A percentile compares a stretch with the other conserved stretches of the same genome.
Conservation (phyloP, 1,140 invertebrate genomes). For the Samia ricini region DNA sequence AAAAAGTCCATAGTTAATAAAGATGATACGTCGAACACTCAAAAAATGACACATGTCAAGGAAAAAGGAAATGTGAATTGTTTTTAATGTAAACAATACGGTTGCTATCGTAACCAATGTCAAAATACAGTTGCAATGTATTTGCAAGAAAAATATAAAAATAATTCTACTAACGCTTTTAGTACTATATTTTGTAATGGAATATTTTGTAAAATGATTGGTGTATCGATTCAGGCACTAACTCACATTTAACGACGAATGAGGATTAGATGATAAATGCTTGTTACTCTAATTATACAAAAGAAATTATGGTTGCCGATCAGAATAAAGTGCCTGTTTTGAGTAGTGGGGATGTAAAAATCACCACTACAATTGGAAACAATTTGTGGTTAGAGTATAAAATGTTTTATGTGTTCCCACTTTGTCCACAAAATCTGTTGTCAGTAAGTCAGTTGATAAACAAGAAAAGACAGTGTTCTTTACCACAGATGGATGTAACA, state of each 20-base stretch:
- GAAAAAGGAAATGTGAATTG: slow-evolving; percentile 13
- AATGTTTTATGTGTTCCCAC: slow-evolving; percentile 22
- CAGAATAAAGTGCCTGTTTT: slow-evolving; percentile 31
- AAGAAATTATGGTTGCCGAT: slow-evolving; percentile 47
- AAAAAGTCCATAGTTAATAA: neutral
- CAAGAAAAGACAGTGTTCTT: slow-evolving; percentile 33
- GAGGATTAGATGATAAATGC: slow-evolving; percentile 25
- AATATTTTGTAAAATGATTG: slow-evolving; percentile 28
- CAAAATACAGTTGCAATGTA: slow-evolving; percentile 1
- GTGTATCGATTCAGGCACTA: slow-evolving; percentile 37
- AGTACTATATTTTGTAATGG: slow-evolving; percentile 22
- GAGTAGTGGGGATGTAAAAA: slow-evolving; percentile 35
- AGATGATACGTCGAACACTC: neutral
- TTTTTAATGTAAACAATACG: slow-evolving; percentile 19
- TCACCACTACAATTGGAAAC: slow-evolving; percentile 24
- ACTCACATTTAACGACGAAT: slow-evolving; percentile 27
- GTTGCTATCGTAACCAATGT: slow-evolving; percentile 20
- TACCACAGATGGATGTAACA: slow-evolving; percentile 24
- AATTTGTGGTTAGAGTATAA: slow-evolving; percentile 18
- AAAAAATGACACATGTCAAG: neutral
- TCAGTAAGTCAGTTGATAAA: slow-evolving; percentile 29
- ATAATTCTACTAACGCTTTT: slow-evolving; percentile 21
- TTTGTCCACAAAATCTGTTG: slow-evolving; percentile 26
- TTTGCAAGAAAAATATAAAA: slow-evolving; percentile 6
- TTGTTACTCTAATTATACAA: slow-evolving; percentile 15